Evolutionary conservation across 2,888 invertebrate genomes (phyloP).

Genomic region (Mycogona germanica): DNA sequence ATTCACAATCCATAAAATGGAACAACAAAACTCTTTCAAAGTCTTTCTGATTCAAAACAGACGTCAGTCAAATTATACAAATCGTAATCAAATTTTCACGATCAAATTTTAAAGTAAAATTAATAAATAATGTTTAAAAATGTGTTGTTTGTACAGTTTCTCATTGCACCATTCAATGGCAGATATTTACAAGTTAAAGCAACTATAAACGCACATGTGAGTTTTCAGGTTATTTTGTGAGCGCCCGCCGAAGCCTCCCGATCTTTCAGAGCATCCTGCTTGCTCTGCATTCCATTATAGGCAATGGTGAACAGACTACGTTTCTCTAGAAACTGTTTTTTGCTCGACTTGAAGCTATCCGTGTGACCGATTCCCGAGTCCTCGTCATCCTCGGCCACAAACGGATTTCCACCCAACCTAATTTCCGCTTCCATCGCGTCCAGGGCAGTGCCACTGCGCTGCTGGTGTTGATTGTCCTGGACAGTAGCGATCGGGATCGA

Average conservation of each 20-base stretch:
- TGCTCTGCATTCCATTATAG: conserved; percentile 78
- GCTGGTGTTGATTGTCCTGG: not conserved
- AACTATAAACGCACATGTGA: too few species aligned
- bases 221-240: not conserved
- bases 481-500: too few species aligned
- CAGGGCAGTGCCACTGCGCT: not conserved
- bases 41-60: too few species aligned
- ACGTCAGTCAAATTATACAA: too few species aligned
- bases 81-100: too few species aligned
- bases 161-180: too few species aligned
- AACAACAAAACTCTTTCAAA: too few species aligned
- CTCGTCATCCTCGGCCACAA: conserved; percentile 14
- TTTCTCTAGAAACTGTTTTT: conserved; percentile 52
- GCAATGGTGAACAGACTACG: conserved; percentile 89
- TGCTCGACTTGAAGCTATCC: conserved; percentile 17
- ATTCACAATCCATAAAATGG: too few species aligned
- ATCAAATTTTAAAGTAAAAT: too few species aligned
- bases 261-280: conserved; percentile 38
- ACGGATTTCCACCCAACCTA: conserved; percentile 13
- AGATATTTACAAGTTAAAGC: too few species aligned
- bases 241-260: conserved; percentile 8
- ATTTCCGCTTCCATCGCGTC: conserved; percentile 14
- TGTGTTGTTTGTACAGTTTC: too few species aligned
- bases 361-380: conserved; percentile 15
- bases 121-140: too few species aligned